Evolutionary conservation across 37 sponge, comb jelly and placozoan species (phyloP), one percentile per base, ranked within the genome.

Genomic region (Aphrocallistes beatrix): DNA sequence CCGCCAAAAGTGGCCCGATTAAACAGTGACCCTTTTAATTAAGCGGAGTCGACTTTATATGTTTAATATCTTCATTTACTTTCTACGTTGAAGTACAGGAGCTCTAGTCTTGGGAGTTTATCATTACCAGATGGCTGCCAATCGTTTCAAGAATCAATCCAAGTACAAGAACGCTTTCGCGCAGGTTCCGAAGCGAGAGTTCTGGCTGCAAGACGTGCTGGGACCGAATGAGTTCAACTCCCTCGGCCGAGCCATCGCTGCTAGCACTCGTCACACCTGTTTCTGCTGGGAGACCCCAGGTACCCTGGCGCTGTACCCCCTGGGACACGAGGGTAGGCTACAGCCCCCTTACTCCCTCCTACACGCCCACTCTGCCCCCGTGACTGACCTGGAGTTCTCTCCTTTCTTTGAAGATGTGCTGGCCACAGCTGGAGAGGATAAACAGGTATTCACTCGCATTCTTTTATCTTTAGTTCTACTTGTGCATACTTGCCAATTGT

Each of bases 381-480:
- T 91, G 28, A 90, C 92, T 0, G 93, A 95, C 81, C 89, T 95
- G 84, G 85, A 85, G 28, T 95, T 95, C 81, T 95, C 96, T 34
- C 93, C 96, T 13, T 95, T 95, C 81, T 49, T 93, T 37, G 89
- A 88, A 37, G 16, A 25, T 39, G 50, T 95, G 36, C 81, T 95
- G 50, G 90, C 92, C 0, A 95, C 92, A 34, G 96, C 92, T 13
- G 83, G 89, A 0, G 96, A 93, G 51, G 96, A 95, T 60, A 60
- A 60, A 60, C 75, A 60, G 75, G 75, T 60, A 60, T 19, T n/a
- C n/a, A n/a, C n/a, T n/a, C n/a, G n/a, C n/a, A n/a, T n/a, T n/a
- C n/a, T n/a, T n/a, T n/a, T n/a, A n/a, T n/a, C n/a, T n/a, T n/a
- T n/a, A n/a, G n/a, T n/a, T n/a, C n/a, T n/a, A n/a, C n/a, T n/a